These are phyloP conservation scores for Ageneiosus marmoratus DNA, from an alignment of 2,113 vertebrate species.

Conservation along the genomic window DNA sequence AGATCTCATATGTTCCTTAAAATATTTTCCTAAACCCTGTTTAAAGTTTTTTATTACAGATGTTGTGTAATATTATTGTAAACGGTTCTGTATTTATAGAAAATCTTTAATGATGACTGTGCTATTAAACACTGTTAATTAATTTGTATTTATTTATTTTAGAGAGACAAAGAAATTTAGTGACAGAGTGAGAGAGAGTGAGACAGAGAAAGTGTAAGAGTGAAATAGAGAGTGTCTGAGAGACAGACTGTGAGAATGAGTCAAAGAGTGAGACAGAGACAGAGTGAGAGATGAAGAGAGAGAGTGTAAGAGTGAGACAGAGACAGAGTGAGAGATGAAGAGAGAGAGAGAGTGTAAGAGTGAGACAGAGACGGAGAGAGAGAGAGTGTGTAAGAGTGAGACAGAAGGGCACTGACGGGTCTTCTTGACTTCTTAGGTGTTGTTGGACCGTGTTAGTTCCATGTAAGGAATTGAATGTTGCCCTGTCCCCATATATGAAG, in stretches of 20 bases:
- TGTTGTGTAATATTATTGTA: conserved; percentile 37
- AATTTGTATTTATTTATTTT: conserved; percentile 12
- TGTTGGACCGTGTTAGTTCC: no score
- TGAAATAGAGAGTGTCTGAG: not conserved
- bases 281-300: no score
- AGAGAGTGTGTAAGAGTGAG: no score
- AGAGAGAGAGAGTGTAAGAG: no score
- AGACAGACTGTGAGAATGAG: not conserved
- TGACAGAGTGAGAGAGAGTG: not conserved
- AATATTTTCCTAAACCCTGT: not conserved
- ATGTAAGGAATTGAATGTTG: no score
- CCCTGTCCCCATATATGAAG: no score
- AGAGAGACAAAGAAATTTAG: no score
- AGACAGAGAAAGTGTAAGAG: not conserved
- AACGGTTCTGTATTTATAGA: conserved; percentile 35
- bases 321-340: no score
- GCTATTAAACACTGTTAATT: conserved; percentile 33
- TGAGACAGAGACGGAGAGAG: no score
- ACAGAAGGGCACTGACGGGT: no score
- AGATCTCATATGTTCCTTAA: not conserved
- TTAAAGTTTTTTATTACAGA: conserved; percentile 13
- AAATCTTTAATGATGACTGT: conserved; percentile 1
- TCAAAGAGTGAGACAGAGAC: not conserved
- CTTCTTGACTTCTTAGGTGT: no score
- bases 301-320: no score